Percentiles rank a stretch among this genome's conserved stretches.
phyloP scores from a whole-genome alignment of 2,113 vertebrate genomes.

The Dicrurus megarhynchus region DNA sequence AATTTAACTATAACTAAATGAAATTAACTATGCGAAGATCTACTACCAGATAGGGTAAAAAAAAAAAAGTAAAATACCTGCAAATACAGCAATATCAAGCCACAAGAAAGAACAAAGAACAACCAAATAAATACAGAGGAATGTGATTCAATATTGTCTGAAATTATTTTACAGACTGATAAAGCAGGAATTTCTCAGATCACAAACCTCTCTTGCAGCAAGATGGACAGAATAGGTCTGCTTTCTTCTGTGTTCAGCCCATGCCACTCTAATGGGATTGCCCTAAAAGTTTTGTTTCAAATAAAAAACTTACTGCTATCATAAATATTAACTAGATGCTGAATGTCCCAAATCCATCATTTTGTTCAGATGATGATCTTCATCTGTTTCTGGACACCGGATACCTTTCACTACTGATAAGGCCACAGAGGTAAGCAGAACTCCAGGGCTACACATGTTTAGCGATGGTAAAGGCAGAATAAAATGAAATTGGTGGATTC shows the following conservation, averaged over 20 bases:
- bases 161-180: not conserved
- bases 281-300: slow-evolving; percentile 18
- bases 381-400: not conserved
- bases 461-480: not conserved
- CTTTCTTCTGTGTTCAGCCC: not conserved
- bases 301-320: not conserved
- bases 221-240: not conserved
- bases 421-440: not conserved
- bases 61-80: not conserved
- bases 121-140: not conserved
- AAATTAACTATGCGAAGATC: not conserved
- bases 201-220: not conserved
- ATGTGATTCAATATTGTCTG: rapidly evolving
- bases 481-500: not conserved
- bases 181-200: not conserved
- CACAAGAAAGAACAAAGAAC: not conserved
- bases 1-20: not conserved
- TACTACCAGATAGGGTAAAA: not conserved
- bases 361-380: slow-evolving; percentile 1
- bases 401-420: not conserved
- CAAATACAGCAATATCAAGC: not conserved
- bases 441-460: not conserved
- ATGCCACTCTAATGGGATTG: not conserved
- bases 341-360: not conserved
- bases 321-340: slow-evolving; percentile 22